Evolutionary conservation across 2,888 invertebrate species (phyloP), one percentile per base, ranked within the genome.

Genomic region (Tortrix viridana): DNA sequence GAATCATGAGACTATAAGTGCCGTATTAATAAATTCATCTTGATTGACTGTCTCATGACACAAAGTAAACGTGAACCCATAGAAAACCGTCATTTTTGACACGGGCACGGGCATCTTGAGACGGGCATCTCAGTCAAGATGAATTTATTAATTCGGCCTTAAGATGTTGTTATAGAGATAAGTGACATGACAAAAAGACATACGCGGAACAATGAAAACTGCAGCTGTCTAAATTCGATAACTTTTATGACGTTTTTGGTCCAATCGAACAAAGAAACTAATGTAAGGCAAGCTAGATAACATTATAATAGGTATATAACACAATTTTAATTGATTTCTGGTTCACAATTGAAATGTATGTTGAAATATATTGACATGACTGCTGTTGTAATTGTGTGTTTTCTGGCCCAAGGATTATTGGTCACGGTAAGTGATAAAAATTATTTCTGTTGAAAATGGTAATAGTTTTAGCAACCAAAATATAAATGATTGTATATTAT

Each of bases 291-390:
- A 9, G 5, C 9, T 1, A 53, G 63, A 63, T 63, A 63, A 63
- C 41, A 41, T 41, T 43, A 14, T 58, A 26, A 53, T 18, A 53
- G 5, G 47, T 63, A 63, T 63, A 63, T 58, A 63, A 48, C 53
- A 43, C 16, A 18, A 22, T 43, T 18, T 14, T 3, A 26, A 20
- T 23, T 16, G 12, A 26, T 23, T 63, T 6, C 26, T 14, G 14
- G 52, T 14, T 53, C 63, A 63, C 14, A 58, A 41, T 41, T 16
- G 26, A 38, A 19, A 53, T 32, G 57, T 53, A 41, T 63, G 63
- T 53, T 53, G 63, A 53, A 63, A 63, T 63, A 53, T 22, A 46
- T 47, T 18, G 47, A 20, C 46, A 58, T 57, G 62, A 38, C 3
- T 16, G 9, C 12, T 3, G n/a, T 37, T 41, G 16, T 14, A 19